Evolutionary conservation across 2,113 vertebrate genomes (phyloP).

Genomic region (Neogobius melanostomus): DNA sequence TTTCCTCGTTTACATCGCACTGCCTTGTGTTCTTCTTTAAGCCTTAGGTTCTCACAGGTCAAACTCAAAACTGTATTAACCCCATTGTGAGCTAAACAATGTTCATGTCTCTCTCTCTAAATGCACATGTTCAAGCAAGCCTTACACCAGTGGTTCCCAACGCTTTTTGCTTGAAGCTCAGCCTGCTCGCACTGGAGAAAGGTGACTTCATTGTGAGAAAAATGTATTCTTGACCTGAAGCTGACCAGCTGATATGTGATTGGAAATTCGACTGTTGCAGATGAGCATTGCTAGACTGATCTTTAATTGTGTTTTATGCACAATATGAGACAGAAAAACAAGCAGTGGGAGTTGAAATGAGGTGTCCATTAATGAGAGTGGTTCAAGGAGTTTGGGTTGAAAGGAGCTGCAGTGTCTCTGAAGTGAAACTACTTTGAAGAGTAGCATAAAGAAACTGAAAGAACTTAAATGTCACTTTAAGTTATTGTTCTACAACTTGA

Average conservation of each 20-base stretch:
- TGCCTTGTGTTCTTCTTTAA: too few species aligned
- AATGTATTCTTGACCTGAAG: background rate
- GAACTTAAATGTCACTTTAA: constrained; percentile 5
- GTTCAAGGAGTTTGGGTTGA: background rate
- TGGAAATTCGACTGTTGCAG: background rate
- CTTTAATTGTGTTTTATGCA: constrained; percentile 4
- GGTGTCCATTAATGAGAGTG: constrained; percentile 1
- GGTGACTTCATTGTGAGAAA: background rate
- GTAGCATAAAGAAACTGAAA: background rate
- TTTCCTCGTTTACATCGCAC: too few species aligned
- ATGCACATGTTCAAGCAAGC: too few species aligned
- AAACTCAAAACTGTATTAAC: too few species aligned
- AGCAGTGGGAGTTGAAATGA: constrained; percentile 1
- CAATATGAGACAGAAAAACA: constrained; percentile 1
- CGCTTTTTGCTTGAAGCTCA: too few species aligned
- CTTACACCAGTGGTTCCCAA: too few species aligned
- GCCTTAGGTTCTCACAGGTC: too few species aligned
- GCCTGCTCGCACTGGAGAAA: too few species aligned
- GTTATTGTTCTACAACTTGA: constrained; percentile 9
- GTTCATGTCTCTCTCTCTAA: too few species aligned
- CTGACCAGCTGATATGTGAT: background rate
- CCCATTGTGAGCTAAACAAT: too few species aligned
- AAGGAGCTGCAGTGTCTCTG: background rate
- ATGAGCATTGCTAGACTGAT: background rate
- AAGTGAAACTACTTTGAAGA: constrained; percentile 7